Conservation (phyloP, 2,113 vertebrate species). For the Montifringilla adamsi region DNA sequence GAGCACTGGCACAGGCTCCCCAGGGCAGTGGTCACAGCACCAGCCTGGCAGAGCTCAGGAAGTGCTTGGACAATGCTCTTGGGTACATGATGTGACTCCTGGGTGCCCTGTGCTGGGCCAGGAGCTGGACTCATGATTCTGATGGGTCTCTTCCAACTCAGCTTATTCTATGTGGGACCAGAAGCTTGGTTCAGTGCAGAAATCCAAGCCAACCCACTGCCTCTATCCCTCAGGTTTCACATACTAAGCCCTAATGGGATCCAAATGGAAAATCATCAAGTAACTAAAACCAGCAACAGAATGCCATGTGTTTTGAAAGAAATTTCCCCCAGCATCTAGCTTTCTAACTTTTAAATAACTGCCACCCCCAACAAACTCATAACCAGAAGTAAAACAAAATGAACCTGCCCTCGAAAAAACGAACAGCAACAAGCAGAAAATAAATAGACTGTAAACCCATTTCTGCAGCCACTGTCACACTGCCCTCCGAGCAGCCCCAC, state of each 20-base stretch:
- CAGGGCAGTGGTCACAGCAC: not conserved
- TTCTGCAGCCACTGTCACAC: not conserved
- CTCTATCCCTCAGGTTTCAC: not conserved
- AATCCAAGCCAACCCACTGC: not conserved
- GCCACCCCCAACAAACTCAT: not conserved
- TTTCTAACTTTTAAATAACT: not conserved
- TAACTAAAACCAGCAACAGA: not conserved
- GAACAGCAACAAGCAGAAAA: not conserved
- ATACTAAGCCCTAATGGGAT: not conserved
- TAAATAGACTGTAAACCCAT: not conserved
- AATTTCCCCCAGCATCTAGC: not conserved
- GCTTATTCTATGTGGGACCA: not conserved
- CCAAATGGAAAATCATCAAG: constrained; percentile 7
- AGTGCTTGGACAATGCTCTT: not conserved
- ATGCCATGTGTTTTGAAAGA: not conserved
- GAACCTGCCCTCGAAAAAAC: rapidly evolving
- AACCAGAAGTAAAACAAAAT: not conserved
- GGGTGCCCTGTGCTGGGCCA: not conserved
- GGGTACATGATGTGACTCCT: not conserved
- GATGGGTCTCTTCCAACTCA: not conserved
- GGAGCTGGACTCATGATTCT: not conserved
- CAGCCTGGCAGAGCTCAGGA: not conserved
- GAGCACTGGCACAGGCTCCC: not conserved
- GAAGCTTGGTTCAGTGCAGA: not conserved
- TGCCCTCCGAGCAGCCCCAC: not conserved